These are phyloP conservation scores for Asarcornis scutulata DNA, from an alignment of 2,113 vertebrate genomes.

Conservation along the genomic window DNA sequence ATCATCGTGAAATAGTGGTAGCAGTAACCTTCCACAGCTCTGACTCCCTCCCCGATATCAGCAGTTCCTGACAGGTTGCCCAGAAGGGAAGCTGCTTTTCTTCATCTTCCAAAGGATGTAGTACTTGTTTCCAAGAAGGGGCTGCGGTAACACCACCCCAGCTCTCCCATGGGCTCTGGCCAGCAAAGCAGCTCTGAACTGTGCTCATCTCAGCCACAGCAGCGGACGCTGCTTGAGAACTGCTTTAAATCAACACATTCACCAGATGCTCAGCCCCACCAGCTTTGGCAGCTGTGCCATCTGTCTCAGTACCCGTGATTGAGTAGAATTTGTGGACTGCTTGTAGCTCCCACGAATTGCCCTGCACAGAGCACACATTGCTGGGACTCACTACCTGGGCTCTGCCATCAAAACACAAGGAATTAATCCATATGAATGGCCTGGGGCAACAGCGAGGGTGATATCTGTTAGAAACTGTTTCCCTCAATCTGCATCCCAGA, in stretches of 20 bases:
- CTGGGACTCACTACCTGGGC: not conserved
- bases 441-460: not conserved
- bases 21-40: not conserved
- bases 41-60: not conserved
- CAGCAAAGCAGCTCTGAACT: not conserved
- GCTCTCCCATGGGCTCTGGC: not conserved
- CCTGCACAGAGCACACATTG: not conserved
- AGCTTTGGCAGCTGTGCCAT: conserved; percentile 42
- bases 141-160: not conserved
- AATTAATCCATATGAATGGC: conserved; percentile 7
- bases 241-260: conserved; percentile 32
- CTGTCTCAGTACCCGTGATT: not conserved
- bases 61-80: not conserved
- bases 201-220: not conserved
- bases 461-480: not conserved
- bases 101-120: conserved; percentile 4
- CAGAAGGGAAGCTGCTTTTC: not conserved
- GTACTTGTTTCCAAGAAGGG: not conserved
- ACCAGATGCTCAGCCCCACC: not conserved
- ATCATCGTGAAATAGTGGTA: conserved; percentile 15
- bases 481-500: not conserved
- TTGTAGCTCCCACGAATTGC: not conserved
- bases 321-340: not conserved
- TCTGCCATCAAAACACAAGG: not conserved
- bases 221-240: not conserved